Evolutionary conservation across 2,888 invertebrate genomes (phyloP).

Genomic region (Platycheirus rosarum): DNA sequence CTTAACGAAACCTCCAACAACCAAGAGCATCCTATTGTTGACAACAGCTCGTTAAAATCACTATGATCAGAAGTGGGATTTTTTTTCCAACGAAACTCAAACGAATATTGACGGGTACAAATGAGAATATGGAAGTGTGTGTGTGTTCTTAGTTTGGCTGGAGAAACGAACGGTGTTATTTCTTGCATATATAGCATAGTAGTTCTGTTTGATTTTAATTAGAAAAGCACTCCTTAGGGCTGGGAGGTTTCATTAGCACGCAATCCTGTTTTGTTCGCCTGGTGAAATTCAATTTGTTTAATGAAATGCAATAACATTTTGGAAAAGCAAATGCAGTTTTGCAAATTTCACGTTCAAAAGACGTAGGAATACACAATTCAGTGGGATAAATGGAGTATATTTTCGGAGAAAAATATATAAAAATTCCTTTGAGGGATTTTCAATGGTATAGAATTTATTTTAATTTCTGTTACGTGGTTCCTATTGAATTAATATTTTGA

Average conservation of each 20-base stretch:
- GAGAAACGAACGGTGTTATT: constrained; percentile 1
- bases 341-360: neutral
- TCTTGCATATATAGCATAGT: too few relatives aligned
- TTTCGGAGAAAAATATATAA: too few relatives aligned
- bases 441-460: too few relatives aligned
- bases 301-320: constrained; percentile 40
- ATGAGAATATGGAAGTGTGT: neutral
- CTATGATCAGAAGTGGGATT: constrained; percentile 29
- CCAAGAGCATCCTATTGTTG: constrained; percentile 1
- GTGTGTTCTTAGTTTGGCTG: constrained; percentile 24
- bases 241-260: constrained; percentile 17
- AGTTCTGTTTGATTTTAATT: constrained; percentile 41
- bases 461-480: too few relatives aligned
- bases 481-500: too few relatives aligned
- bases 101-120: constrained; percentile 26
- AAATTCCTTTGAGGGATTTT: too few relatives aligned
- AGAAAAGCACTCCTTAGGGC: constrained; percentile 26
- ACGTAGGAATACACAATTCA: neutral
- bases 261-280: neutral
- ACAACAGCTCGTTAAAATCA: constrained; percentile 51
- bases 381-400: too few relatives aligned
- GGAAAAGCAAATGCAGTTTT: constrained; percentile 18
- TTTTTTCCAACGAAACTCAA: constrained; percentile 2
- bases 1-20: neutral
- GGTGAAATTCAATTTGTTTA: constrained; percentile 40